Base-by-base conservation (phyloP, 1,140 invertebrate species). In the Lepidostoma basale region DNA sequence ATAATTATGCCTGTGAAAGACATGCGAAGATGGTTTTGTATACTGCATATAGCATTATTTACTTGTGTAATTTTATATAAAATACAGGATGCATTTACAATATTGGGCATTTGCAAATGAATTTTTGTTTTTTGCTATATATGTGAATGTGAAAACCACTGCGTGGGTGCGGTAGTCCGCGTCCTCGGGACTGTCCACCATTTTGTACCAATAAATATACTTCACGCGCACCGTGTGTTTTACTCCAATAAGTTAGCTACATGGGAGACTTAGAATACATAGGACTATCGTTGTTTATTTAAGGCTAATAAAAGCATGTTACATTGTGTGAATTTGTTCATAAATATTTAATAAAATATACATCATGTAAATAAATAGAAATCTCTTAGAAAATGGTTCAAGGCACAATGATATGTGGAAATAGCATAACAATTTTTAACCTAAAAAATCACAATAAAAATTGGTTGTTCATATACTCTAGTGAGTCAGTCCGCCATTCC, bases 181-280 rank as follows among this genome's bases (percentile, higher is more conserved):
- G n/a, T n/a, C n/a, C n/a, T n/a, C n/a, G n/a, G n/a, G n/a, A n/a
- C n/a, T 72, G 68, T 60, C 36, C 60, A 59, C 47, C 40, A 49
- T 72, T 72, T 68, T 65, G 65, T 72, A 72, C 66, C 44, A 68
- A 72, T 72, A 72, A 72, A 72, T n/a, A 62, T 52, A 40, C 62
- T 49, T 66, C 45, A 26, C 70, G 64, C 39, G 30, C 60, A 40
- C 5, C 14, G 12, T n/a, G n/a, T n/a, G n/a, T n/a, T n/a, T n/a
- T n/a, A n/a, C n/a, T n/a, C n/a, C n/a, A n/a, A n/a, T n/a, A n/a
- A n/a, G n/a, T n/a, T n/a, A n/a, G n/a, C n/a, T n/a, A n/a, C n/a
- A n/a, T n/a, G n/a, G n/a, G n/a, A n/a, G n/a, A n/a, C n/a, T n/a
- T n/a, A n/a, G n/a, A n/a, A n/a, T n/a, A n/a, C n/a, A n/a, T n/a